Evolutionary conservation across 35 echinoderm and acorn worm species (phyloP), one percentile per base, ranked within the genome.

Genomic region (Stichopus chloronotus): DNA sequence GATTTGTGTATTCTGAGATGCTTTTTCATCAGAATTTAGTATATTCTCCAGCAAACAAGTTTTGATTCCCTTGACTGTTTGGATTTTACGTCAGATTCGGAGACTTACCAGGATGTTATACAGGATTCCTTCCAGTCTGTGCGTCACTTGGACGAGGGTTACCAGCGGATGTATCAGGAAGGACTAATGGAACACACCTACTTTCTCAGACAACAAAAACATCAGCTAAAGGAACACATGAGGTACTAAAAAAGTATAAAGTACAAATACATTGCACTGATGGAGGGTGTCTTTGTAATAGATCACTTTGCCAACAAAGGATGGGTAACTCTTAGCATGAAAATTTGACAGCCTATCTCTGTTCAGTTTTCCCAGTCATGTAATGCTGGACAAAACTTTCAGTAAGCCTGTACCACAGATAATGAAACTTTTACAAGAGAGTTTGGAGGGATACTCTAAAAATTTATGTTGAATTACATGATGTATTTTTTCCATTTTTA

Each of bases 101-200:
- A 92, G 57, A 99, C 97, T 4, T 99, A 99, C 92, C 94, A 92
- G 8, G 95, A 99, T 21, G 77, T 99, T 59, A 99, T 99, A 58
- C 94, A 95, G 56, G 97, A 99, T 8, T 78, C 97, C 8, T 96
- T 96, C 89, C 95, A 96, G 55, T 92, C 92, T 13, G 90, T 99
- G 5, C 59, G 92, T 7, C 88, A 88, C 13, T 22, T 95, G 17
- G 95, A 99, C 68, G 94, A 99, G 17, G 92, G 72, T 16, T 99
- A 96, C 65, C 58, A 99, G 56, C 22, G 92, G 69, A 96, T 99
- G 95, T 91, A 94, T 57, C 95, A 99, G 16, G 95, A 95, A 13
- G 94, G 97, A 7, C 19, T 94, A 5, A 95, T 83, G 61, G 94
- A 93, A 74, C 95, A 96, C 78, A 91, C 89, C 6, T 91, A 96